phyloP scores from a whole-genome alignment of 2,113 vertebrate species.

The Propithecus coquereli region DNA sequence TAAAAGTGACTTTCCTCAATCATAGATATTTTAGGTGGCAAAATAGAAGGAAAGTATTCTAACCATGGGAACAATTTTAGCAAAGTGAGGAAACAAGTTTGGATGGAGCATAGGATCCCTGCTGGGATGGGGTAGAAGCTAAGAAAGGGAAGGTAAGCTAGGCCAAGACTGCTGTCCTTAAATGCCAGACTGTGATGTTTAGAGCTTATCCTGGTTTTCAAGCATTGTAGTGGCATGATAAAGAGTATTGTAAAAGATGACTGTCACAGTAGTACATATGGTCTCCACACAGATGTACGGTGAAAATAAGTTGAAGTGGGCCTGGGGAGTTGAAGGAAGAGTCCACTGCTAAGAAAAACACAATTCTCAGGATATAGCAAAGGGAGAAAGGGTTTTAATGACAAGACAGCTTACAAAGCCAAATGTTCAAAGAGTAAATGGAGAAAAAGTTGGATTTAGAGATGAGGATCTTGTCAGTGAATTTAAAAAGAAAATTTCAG shows the following conservation, averaged over 20 bases:
- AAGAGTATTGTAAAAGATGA: neutral
- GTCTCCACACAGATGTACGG: neutral
- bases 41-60: neutral
- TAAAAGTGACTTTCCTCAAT: neutral
- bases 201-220: neutral
- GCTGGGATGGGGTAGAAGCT: neutral
- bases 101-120: neutral
- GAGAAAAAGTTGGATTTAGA: neutral
- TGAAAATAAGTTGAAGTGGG: neutral
- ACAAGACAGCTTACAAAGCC: neutral
- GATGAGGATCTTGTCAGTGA: neutral
- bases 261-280: neutral
- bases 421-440: neutral
- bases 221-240: neutral
- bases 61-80: neutral
- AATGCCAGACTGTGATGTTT: neutral
- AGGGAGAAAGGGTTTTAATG: neutral
- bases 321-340: neutral
- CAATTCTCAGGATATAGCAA: neutral
- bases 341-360: neutral
- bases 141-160: neutral
- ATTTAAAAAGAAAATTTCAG: slow-evolving; percentile 1
- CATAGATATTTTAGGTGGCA: neutral
- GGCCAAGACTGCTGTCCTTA: neutral
- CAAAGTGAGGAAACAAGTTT: neutral